phyloP scores from a whole-genome alignment of 2,113 vertebrate genomes.

The Carettochelys insculpta region DNA sequence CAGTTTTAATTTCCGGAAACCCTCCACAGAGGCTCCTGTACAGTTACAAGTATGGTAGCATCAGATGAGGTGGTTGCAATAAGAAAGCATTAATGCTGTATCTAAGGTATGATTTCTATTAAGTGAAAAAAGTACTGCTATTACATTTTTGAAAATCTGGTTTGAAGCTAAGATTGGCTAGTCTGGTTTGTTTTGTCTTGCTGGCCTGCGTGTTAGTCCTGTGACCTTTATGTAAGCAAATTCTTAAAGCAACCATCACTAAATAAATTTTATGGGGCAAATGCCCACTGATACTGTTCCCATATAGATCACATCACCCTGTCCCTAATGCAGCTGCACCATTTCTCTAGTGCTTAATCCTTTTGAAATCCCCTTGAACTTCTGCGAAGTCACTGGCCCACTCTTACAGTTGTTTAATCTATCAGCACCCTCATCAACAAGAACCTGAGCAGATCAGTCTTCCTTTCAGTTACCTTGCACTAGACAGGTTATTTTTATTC shows the following conservation, averaged over 20 bases:
- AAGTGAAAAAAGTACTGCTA: background rate
- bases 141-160: background rate
- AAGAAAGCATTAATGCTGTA: background rate
- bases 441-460: background rate
- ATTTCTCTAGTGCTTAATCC: background rate
- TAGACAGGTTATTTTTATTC: background rate
- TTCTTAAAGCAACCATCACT: background rate
- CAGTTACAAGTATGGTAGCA: background rate
- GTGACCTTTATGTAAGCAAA: background rate
- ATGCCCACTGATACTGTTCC: background rate
- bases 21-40: conserved; percentile 2
- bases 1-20: background rate
- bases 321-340: background rate
- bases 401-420: background rate
- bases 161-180: background rate
- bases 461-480: background rate
- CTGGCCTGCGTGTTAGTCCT: background rate
- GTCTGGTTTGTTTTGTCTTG: background rate
- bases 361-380: too few species aligned
- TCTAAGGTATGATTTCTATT: background rate
- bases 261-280: background rate
- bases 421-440: background rate
- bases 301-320: background rate
- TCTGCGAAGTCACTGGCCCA: background rate
- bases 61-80: background rate